These are phyloP conservation scores for Anas georgica DNA, from an alignment of 2,797 vertebrate species.

Conservation along the genomic window DNA sequence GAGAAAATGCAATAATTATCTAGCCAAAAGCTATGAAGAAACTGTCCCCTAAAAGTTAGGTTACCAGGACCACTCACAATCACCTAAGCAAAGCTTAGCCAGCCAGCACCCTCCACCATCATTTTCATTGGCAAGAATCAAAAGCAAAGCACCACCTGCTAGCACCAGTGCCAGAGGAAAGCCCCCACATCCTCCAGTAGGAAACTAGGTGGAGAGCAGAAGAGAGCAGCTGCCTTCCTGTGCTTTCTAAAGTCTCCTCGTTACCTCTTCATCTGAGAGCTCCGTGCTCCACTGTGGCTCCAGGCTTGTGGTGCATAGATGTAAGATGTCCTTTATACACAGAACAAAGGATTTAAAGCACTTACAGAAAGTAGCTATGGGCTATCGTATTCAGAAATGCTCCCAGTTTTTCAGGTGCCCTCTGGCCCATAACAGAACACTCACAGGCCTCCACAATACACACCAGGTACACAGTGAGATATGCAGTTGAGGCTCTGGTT, in stretches of 20 bases:
- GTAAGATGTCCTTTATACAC: slow-evolving; percentile 88
- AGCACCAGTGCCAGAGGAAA: slow-evolving; percentile 32
- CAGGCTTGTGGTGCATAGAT: slow-evolving; percentile 85
- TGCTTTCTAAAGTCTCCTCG: background rate
- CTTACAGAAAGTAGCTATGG: slow-evolving; percentile 6
- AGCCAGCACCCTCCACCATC: slow-evolving; percentile 35
- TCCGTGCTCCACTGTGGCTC: slow-evolving; percentile 74
- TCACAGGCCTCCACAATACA: background rate
- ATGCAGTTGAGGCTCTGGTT: background rate
- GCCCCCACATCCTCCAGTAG: background rate
- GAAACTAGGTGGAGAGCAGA: background rate
- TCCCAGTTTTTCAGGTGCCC: background rate
- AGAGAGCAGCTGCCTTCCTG: background rate
- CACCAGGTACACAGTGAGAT: background rate
- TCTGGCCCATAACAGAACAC: background rate
- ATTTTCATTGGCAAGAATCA: background rate
- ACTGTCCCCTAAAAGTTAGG: background rate
- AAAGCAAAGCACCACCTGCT: slow-evolving; percentile 31
- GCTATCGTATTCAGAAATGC: background rate
- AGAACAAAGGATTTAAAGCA: slow-evolving; percentile 78
- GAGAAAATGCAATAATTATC: background rate
- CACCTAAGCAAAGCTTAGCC: slow-evolving; percentile 10
- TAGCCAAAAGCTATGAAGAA: slow-evolving; percentile 11
- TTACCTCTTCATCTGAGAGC: slow-evolving; percentile 86
- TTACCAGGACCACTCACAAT: background rate